These are phyloP conservation scores for Deroptyus accipitrinus DNA, from an alignment of 2,113 vertebrate species.

Conservation along the genomic window DNA sequence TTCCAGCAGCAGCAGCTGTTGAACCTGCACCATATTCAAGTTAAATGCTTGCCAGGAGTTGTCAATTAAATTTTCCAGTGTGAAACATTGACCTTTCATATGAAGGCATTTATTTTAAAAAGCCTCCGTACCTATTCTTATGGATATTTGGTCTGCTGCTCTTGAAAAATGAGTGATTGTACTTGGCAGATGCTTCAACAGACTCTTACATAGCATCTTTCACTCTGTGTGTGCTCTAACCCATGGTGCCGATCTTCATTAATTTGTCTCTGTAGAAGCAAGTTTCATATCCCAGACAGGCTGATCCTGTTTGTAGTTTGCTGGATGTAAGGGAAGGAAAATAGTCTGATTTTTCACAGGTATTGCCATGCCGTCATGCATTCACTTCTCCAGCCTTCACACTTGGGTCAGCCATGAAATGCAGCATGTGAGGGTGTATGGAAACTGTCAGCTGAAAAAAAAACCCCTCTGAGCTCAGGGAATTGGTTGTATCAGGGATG, in stretches of 20 bases:
- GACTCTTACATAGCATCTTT: background rate
- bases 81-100: background rate
- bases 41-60: background rate
- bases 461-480: background rate
- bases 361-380: background rate
- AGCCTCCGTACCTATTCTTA: background rate
- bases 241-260: background rate
- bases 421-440: background rate
- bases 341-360: background rate
- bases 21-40: background rate
- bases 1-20: background rate
- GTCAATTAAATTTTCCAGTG: background rate
- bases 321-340: background rate
- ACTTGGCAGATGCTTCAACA: background rate
- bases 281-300: background rate
- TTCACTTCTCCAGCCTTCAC: background rate
- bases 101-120: slow-evolving; percentile 3
- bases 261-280: background rate
- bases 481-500: background rate
- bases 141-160: background rate
- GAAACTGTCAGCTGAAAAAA: background rate
- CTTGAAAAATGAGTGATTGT: background rate
- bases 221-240: background rate
- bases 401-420: slow-evolving; percentile 1
- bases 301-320: background rate